These are phyloP conservation scores for Alcis repandata DNA, from an alignment of 2,888 invertebrate genomes.

Conservation along the genomic window DNA sequence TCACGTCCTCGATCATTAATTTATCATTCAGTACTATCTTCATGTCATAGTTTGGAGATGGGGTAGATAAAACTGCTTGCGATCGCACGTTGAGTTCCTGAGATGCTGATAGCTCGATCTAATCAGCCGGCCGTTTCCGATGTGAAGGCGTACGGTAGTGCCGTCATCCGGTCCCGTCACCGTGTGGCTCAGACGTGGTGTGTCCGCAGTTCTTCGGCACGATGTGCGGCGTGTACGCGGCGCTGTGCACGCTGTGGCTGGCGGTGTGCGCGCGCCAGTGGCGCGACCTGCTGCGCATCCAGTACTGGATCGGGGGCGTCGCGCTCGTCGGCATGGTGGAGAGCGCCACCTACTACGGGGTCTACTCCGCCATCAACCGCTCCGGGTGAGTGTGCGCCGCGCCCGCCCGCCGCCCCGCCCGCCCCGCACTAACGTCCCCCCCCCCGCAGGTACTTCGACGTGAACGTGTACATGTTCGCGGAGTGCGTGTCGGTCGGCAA, in stretches of 20 bases:
- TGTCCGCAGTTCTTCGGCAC: slow-evolving; percentile 92
- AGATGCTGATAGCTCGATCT: too few relatives aligned
- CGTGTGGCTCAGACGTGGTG: too few relatives aligned
- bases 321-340: slow-evolving; percentile 95
- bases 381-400: slow-evolving; percentile 59
- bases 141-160: too few relatives aligned
- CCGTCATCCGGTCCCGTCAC: too few relatives aligned
- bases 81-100: too few relatives aligned
- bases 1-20: not conserved
- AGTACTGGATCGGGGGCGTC: slow-evolving; percentile 98
- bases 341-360: slow-evolving; percentile 96
- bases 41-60: too few relatives aligned
- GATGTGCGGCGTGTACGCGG: slow-evolving; percentile 95
- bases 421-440: too few relatives aligned
- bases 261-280: slow-evolving; percentile 94
- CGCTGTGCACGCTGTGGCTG: slow-evolving; percentile 94
- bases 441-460: slow-evolving; percentile 68
- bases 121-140: too few relatives aligned
- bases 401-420: not conserved
- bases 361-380: slow-evolving; percentile 87
- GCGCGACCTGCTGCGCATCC: slow-evolving; percentile 95
- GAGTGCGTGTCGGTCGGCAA: slow-evolving; percentile 97
- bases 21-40: not conserved
- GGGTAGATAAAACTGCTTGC: too few relatives aligned
- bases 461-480: slow-evolving; percentile 91